phyloP scores from a whole-genome alignment of 2,797 vertebrate species.

The Moxostoma hubbsi region DNA sequence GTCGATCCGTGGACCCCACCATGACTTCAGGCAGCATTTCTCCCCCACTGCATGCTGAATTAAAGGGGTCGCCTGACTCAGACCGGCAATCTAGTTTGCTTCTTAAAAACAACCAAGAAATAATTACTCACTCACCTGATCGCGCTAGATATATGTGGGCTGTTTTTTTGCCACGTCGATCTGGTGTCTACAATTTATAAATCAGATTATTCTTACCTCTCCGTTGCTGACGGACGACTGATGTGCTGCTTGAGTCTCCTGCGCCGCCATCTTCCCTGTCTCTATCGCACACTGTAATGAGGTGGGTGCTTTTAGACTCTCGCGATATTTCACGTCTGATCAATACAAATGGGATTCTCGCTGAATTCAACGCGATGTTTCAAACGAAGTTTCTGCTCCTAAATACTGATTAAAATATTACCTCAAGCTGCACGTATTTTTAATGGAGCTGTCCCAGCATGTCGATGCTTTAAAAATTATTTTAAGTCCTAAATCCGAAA shows the following conservation, averaged over 20 bases:
- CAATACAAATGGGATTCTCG: too few relatives aligned
- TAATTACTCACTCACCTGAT: not conserved
- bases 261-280: constrained; percentile 85
- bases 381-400: too few relatives aligned
- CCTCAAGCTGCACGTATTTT: too few relatives aligned
- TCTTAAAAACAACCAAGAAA: not conserved
- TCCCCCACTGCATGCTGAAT: constrained; percentile 26
- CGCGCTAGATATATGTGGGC: not conserved
- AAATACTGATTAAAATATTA: too few relatives aligned
- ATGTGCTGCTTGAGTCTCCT: constrained; percentile 75
- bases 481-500: too few relatives aligned
- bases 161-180: not conserved
- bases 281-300: constrained; percentile 72
- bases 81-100: constrained; percentile 44
- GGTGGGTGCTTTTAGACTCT: constrained; percentile 59
- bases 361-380: not conserved
- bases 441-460: too few relatives aligned
- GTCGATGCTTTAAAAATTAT: too few relatives aligned
- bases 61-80: constrained; percentile 47
- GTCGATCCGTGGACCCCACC: not conserved
- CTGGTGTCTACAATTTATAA: not conserved
- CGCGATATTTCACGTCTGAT: constrained; percentile 66
- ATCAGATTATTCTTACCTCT: constrained; percentile 79
- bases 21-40: constrained; percentile 6
- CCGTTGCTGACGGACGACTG: constrained; percentile 76